Evolutionary conservation across 2,888 invertebrate genomes (phyloP), one percentile per base, ranked within the genome.

Genomic region (Malacosoma neustria): DNA sequence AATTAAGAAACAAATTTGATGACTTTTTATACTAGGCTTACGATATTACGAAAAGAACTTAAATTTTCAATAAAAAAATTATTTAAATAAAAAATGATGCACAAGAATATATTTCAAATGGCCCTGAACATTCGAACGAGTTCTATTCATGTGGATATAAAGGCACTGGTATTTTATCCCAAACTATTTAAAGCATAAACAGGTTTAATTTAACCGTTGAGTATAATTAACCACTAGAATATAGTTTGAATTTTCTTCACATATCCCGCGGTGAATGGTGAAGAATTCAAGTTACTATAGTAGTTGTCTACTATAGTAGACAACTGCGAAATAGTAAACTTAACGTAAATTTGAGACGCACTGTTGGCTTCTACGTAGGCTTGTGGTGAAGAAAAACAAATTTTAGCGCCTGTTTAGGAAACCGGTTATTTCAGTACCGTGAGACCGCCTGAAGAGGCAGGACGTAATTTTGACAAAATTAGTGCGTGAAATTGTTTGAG

Each of bases 351-450:
- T 54, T 62, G 54, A 45, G 55, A 46, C 45, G 45, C 46, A 67
- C 57, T 67, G 68, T 68, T 69, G 58, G 57, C 57, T 57, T 61
- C 52, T 54, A 45, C 58, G 56, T 57, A 58, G 61, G 61, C 64
- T 61, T 53, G 51, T 50, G 47, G 52, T 47, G 54, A 49, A 54
- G 52, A 52, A 56, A 56, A 56, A 60, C 49, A 61, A 58, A 64
- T 61, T 58, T 53, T 59, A 22, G 6, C 9, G 57, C 51, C 51
- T 61, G 53, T 62, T 59, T 63, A 65, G 57, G 60, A 63, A 73
- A 75, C 77, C 66, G 71, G 72, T 75, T 70, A 68, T 76, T 76
- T 75, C 74, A 77, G 77, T 79, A 61, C 59, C 60, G 62, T 64
- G 66, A 57, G 62, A 67, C 60, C 60, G 58, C 64, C 72, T 74